Percentiles rank a stretch among this genome's conserved stretches.
These are phyloP conservation scores for Sphaeramia orbicularis DNA, from an alignment of 2,797 vertebrate species.

Conservation along the genomic window DNA sequence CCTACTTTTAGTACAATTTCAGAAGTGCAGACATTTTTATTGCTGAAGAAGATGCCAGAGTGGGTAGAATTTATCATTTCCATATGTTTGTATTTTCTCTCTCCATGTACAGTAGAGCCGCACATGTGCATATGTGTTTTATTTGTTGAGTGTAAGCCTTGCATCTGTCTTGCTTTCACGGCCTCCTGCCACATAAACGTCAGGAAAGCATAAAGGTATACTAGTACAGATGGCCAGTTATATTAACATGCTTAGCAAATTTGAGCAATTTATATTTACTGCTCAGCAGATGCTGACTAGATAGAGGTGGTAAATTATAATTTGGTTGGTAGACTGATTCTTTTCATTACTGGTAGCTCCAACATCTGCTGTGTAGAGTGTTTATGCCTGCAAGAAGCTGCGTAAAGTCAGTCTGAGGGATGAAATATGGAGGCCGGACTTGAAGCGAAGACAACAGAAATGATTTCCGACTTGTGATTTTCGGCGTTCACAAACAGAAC, in stretches of 20 bases:
- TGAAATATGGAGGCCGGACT: conserved; percentile 57
- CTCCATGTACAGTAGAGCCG: neutral
- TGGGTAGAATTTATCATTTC: conserved; percentile 3
- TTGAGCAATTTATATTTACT: conserved; percentile 82
- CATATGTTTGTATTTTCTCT: conserved; percentile 1
- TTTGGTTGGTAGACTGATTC: conserved; percentile 79
- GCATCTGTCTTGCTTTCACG: conserved; percentile 16
- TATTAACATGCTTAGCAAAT: conserved; percentile 77
- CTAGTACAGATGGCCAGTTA: conserved; percentile 75
- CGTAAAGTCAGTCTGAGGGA: conserved; percentile 57
- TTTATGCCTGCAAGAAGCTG: conserved; percentile 64
- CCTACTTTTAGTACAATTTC: conserved; percentile 3
- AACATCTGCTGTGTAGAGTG: conserved; percentile 77
- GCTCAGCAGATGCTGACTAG: conserved; percentile 82
- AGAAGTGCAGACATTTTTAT: conserved; percentile 3
- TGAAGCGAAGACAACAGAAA: no score
- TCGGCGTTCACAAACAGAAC: no score
- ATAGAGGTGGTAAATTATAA: conserved; percentile 78
- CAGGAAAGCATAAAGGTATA: conserved; percentile 48
- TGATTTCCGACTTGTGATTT: no score
- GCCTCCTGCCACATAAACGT: conserved; percentile 22
- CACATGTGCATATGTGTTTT: conserved; percentile 7
- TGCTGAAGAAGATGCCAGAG: neutral
- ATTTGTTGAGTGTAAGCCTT: conserved; percentile 14
- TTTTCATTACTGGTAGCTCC: conserved; percentile 78